phyloP scores from a whole-genome alignment of 2,888 invertebrate species.

The Subacronicta megacephala region DNA sequence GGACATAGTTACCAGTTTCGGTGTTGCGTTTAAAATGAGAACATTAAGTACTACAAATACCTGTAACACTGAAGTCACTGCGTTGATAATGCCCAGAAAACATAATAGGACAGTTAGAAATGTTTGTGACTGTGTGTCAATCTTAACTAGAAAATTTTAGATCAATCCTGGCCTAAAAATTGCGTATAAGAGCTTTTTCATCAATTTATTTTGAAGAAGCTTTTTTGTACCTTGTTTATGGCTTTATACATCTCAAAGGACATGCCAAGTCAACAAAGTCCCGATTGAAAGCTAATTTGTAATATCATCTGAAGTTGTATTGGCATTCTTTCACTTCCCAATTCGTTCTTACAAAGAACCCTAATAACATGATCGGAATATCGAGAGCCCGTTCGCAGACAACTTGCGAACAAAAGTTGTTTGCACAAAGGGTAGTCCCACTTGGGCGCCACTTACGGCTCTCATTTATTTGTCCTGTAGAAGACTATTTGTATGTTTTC shows the following conservation, averaged over 20 bases:
- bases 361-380: conserved; percentile 10
- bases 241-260: not conserved
- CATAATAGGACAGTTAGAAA: no score
- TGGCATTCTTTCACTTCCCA: not conserved
- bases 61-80: no score
- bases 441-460: conserved; percentile 30
- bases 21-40: conserved; percentile 1
- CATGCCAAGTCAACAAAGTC: not conserved
- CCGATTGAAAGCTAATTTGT: not conserved
- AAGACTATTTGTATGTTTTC: conserved; percentile 11
- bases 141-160: no score
- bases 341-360: not conserved
- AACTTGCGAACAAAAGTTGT: conserved; percentile 15
- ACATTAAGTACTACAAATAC: no score
- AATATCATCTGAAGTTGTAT: not conserved
- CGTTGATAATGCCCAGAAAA: not conserved
- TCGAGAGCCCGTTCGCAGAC: conserved; percentile 9
- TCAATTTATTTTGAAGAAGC: not conserved
- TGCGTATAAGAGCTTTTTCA: no score
- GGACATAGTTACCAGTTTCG: not conserved
- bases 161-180: no score
- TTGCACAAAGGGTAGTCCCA: conserved; percentile 27
- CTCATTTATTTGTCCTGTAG: conserved; percentile 25
- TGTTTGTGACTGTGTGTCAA: no score
- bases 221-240: not conserved